Evolutionary conservation across 2,113 vertebrate species (phyloP), one percentile per base, ranked within the genome.

Genomic region (Ornithorhynchus anatinus): DNA sequence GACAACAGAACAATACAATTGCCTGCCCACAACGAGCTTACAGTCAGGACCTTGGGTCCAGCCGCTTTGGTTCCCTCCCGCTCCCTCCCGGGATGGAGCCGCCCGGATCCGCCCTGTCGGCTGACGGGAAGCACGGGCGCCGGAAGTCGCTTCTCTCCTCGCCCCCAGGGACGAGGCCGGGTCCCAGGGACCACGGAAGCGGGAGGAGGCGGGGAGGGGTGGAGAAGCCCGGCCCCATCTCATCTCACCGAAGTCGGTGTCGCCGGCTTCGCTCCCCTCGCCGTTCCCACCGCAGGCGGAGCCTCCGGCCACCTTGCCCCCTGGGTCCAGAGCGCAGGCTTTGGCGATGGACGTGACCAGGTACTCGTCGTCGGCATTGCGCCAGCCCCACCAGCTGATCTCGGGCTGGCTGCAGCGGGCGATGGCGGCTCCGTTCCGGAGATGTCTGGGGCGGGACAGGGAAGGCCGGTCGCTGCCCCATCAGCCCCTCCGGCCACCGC

Each of bases 351-450:
- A 98, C 0, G 96, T 97, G 65, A 99, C 97, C 27, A 99, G 87
- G 77, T 99, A 98, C 80, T 99, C 98, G 1, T 99, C 98, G 0
- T 99, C 97, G 0, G 96, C 97, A 37, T 99, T 99, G 50, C 97
- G 93, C 98, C 98, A 99, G 82, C 98, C 98, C 98, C 98, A 99
- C 98, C 98, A 99, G 92, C 98, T 99, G 88, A 99, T 99, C 91
- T 99, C 97, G 0, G 98, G 98, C 86, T 99, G 98, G 87, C 98
- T 99, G 91, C 98, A 99, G 60, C 98, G 97, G 1, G 96, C 95
- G 0, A 99, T 98, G 64, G 96, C 98, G 0, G 95, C 97, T 19
- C 98, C 98, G 0, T 96, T 99, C 74, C 92, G 96, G 79, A 95
- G 82, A 47, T 99, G 97, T 42, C 98, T 99, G 88, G 3, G 3